These are phyloP conservation scores for Sinopyrophorus schimmeli DNA, from an alignment of 2,888 invertebrate species.

Conservation along the genomic window DNA sequence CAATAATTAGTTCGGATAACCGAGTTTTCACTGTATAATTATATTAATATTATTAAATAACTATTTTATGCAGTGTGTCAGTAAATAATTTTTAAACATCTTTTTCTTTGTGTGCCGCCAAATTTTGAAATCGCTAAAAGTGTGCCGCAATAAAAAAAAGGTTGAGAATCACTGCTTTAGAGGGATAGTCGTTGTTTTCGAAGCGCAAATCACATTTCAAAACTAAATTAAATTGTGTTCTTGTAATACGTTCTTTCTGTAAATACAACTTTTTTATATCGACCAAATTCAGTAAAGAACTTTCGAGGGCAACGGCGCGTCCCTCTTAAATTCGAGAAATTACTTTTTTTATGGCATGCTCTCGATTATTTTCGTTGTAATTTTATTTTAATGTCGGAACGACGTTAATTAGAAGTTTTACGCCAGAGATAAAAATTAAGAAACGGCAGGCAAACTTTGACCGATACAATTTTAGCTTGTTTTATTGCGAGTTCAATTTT, in stretches of 20 bases:
- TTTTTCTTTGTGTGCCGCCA: too few relatives aligned
- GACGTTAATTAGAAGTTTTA: constrained; percentile 15
- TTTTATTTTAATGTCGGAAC: constrained; percentile 14
- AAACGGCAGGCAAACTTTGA: constrained; percentile 12
- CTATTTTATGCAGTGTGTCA: too few relatives aligned
- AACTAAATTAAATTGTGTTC: constrained; percentile 13
- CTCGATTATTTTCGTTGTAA: constrained; percentile 2
- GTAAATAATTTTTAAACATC: too few relatives aligned
- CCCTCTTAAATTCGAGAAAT: too few relatives aligned
- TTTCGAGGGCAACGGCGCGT: not conserved
- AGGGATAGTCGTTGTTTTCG: constrained; percentile 4
- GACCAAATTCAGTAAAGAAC: not conserved
- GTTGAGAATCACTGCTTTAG: not conserved
- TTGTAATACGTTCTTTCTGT: constrained; percentile 5
- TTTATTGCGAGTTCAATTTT: constrained; percentile 20
- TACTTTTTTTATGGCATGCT: constrained; percentile 2
- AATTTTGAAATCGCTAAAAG: too few relatives aligned
- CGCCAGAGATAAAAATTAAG: constrained; percentile 7
- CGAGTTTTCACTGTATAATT: too few relatives aligned
- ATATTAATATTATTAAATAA: too few relatives aligned
- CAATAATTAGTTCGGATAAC: too few relatives aligned
- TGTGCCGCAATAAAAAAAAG: too few relatives aligned
- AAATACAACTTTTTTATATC: constrained; percentile 10
- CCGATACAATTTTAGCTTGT: constrained; percentile 7
- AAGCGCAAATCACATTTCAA: constrained; percentile 14